Conservation (phyloP, 1,140 invertebrate genomes). For the Centruroides sculpturatus region DNA sequence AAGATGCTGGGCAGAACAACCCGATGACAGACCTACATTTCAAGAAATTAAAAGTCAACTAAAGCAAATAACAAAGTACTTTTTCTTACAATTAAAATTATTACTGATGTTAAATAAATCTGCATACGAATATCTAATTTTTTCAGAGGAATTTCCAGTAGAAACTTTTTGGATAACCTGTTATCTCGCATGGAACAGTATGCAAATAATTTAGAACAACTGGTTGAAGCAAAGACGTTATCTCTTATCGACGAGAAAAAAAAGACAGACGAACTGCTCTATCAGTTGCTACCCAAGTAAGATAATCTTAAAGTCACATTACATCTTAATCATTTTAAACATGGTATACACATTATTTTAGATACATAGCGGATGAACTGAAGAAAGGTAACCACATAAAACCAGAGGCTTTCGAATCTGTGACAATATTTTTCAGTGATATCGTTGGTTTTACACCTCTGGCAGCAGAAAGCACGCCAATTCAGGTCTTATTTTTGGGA, state of each 20-base stretch:
- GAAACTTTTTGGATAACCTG: constrained; percentile 85
- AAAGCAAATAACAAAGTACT: too few species aligned
- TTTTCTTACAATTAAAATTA: too few species aligned
- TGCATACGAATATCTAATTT: too few species aligned
- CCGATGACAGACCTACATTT: constrained; percentile 67
- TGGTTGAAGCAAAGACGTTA: constrained; percentile 87
- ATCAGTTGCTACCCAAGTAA: constrained; percentile 85
- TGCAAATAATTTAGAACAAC: constrained; percentile 86
- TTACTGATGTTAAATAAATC: background rate
- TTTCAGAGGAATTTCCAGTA: constrained; percentile 20
- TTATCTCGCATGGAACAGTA: constrained; percentile 95
- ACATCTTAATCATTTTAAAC: background rate
- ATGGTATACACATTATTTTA: constrained; percentile 43
- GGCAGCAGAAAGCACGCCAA: constrained; percentile 82
- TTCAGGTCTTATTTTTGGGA: constrained; percentile 56
- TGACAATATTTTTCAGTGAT: constrained; percentile 94
- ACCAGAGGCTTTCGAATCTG: constrained; percentile 16
- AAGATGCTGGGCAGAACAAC: constrained; percentile 72
- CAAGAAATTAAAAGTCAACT: constrained; percentile 61
- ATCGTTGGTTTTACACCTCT: constrained; percentile 96
- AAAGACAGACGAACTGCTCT: constrained; percentile 88
- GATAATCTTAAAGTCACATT: background rate
- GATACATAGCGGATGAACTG: constrained; percentile 41
- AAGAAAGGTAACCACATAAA: constrained; percentile 36
- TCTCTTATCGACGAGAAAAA: constrained; percentile 93